Percentiles rank a stretch among this genome's conserved stretches.
Evolutionary conservation across 2,888 invertebrate genomes (phyloP).

Genomic region (Piscicola geometra): DNA sequence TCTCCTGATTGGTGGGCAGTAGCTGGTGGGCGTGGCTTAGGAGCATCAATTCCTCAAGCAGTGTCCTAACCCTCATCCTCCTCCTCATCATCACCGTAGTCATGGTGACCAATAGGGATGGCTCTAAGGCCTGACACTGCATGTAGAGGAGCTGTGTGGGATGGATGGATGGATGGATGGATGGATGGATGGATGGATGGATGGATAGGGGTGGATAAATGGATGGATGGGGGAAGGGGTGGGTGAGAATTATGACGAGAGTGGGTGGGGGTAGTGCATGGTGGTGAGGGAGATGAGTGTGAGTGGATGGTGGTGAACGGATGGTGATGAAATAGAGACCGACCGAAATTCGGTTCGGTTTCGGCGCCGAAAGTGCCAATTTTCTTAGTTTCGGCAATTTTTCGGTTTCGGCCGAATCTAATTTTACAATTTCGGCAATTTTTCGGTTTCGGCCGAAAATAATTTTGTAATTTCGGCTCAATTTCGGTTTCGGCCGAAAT

Average conservation of each 20-base stretch:
- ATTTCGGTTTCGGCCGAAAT: too few species aligned
- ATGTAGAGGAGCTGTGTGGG: not conserved
- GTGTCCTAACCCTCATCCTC: slow-evolving; percentile 12
- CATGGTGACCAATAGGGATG: not conserved
- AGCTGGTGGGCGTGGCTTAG: slow-evolving; percentile 17
- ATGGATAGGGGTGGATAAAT: not conserved
- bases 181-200: not conserved
- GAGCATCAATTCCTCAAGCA: not conserved
- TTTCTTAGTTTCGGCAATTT: too few species aligned
- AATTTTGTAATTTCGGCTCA: too few species aligned
- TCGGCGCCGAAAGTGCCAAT: too few species aligned
- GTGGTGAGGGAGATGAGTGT: too few species aligned
- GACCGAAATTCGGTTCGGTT: too few species aligned
- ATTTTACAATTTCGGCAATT: too few species aligned
- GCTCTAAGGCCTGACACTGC: not conserved
- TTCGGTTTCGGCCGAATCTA: too few species aligned
- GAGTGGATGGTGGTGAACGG: too few species aligned
- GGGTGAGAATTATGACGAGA: not conserved
- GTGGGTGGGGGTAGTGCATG: too few species aligned
- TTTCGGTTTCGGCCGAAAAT: too few species aligned
- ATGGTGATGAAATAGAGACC: too few species aligned
- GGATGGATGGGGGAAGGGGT: not conserved
- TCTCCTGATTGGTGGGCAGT: not conserved
- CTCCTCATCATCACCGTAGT: slow-evolving; percentile 10
- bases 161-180: not conserved